These are phyloP conservation scores for Parauchenoglanis ngamensis DNA, from an alignment of 2,797 vertebrate species.

Conservation along the genomic window DNA sequence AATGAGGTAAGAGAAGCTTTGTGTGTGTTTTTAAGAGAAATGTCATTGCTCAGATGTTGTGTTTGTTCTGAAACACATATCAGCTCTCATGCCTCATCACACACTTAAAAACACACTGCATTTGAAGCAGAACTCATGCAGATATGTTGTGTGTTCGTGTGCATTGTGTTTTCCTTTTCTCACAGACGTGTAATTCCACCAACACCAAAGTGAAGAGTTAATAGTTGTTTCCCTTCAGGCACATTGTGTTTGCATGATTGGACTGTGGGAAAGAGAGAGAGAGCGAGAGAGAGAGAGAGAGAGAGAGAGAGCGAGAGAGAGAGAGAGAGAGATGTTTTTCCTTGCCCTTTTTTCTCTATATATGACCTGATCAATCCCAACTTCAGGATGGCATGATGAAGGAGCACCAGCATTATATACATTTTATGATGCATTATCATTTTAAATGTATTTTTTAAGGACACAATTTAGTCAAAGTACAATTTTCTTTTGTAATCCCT, in stretches of 20 bases:
- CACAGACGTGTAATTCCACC: background rate
- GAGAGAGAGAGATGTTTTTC: background rate
- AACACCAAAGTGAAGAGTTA: background rate
- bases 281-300: background rate
- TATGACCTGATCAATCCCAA: background rate
- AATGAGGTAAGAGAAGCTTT: background rate
- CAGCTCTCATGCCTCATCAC: constrained; percentile 46
- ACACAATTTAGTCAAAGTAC: background rate
- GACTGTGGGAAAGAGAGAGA: background rate
- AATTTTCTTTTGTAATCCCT: background rate
- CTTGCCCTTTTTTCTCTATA: background rate
- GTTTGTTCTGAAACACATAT: constrained; percentile 42
- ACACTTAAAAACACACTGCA: constrained; percentile 45
- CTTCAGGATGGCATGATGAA: background rate
- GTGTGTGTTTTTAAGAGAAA: background rate
- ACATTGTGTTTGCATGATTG: background rate
- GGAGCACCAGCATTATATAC: background rate
- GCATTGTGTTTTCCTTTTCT: constrained; percentile 4
- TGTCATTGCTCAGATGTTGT: constrained; percentile 31
- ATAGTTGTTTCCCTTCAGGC: background rate
- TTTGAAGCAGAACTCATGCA: constrained; percentile 36
- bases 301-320: background rate
- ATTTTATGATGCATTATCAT: background rate
- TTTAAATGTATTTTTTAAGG: background rate
- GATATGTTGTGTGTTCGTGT: constrained; percentile 17